Evolutionary conservation across 2,888 invertebrate genomes (phyloP), one percentile per base, ranked within the genome.

Genomic region (Phragmatobia fuliginosa): DNA sequence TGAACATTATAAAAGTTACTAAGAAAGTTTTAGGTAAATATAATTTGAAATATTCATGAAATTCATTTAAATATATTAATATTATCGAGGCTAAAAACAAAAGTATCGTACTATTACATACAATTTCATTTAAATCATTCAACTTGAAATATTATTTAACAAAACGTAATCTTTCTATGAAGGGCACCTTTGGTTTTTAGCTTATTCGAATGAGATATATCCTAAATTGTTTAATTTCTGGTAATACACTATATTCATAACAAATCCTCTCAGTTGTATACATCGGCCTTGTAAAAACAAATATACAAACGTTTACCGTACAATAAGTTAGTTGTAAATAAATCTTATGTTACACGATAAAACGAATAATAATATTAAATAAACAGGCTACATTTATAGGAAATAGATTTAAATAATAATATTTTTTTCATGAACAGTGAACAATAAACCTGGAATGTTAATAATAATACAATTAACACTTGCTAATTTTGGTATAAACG

Each of bases 101-200:
- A 94, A 91, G 87, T 91, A 91, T 92, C 88, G 91, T 92, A 90
- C 92, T 84, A 92, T 93, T 93, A 93, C 88, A 91, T 92, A 94
- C 94, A 94, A 94, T 90, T 94, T 91, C 89, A 92, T 93, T 92
- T 90, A 93, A 94, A 94, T 91, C 90, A 94, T 93, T 94, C 89
- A 94, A 94, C 94, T 94, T 93, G 94, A 94, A 94, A 93, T 92
- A 94, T 94, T 91, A 92, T 92, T 91, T 91, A 95, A 95, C 94
- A 95, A 93, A 95, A 95, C 94, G 94, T 94, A 94, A 94, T 94
- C 92, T 91, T 94, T 94, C 93, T 95, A 94, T 95, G 96, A 96
- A 97, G 97, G 97, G 97, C 97, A 97, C 97, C 97, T 97, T 97
- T 97, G 97, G 97, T 97, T 97, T 97, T 96, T 96, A 97, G 97